These are phyloP conservation scores for Pyrocoelia pectoralis DNA, from an alignment of 2,888 invertebrate species.

Conservation along the genomic window DNA sequence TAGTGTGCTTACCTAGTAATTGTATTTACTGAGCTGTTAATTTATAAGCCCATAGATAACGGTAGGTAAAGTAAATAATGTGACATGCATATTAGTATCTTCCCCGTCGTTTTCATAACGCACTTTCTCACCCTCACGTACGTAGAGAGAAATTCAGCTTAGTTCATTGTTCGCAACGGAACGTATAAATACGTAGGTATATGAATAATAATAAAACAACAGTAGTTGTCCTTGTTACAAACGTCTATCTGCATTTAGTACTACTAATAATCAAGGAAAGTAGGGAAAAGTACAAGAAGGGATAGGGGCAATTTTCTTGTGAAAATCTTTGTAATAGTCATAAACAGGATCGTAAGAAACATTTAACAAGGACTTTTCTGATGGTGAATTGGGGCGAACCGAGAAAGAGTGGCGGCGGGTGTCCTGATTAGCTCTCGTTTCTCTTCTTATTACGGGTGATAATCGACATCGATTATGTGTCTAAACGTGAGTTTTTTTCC, in stretches of 20 bases:
- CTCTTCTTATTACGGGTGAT: constrained; percentile 29
- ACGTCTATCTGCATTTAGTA: neutral
- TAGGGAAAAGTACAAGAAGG: constrained; percentile 12
- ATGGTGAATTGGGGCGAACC: constrained; percentile 24
- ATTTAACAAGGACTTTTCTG: constrained; percentile 26
- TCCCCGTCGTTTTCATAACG: neutral
- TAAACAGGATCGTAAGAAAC: constrained; percentile 29
- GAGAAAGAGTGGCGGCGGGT: constrained; percentile 23
- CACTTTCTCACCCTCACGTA: no score
- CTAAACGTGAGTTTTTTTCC: constrained; percentile 15
- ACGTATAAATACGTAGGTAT: no score
- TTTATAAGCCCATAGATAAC: constrained; percentile 10
- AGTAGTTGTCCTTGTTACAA: no score
- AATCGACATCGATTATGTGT: constrained; percentile 33
- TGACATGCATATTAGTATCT: constrained; percentile 11
- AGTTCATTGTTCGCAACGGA: no score
- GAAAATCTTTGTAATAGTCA: constrained; percentile 24
- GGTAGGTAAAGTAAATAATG: neutral
- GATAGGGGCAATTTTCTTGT: constrained; percentile 17
- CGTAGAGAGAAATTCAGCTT: no score
- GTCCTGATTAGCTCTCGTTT: constrained; percentile 29
- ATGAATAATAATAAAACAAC: no score
- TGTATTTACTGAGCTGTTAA: constrained; percentile 7
- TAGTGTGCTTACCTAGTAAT: constrained; percentile 5
- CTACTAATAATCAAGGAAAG: neutral